Evolutionary conservation across 2,888 invertebrate species (phyloP).

Genomic region (Polymixis flavicincta): DNA sequence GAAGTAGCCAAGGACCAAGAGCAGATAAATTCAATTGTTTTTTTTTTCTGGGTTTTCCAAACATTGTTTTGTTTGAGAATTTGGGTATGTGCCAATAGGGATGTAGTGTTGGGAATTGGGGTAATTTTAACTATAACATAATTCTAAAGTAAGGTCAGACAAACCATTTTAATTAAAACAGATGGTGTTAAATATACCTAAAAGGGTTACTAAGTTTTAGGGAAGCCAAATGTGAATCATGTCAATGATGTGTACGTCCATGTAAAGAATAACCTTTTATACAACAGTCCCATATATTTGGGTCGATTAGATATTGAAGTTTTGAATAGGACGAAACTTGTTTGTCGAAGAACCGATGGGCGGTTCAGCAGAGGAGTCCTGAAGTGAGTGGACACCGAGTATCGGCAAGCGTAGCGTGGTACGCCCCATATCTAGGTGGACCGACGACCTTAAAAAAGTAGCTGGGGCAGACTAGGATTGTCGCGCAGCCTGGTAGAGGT

Average conservation of each 20-base stretch:
- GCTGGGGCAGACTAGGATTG: too few relatives aligned
- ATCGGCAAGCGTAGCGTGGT: too few relatives aligned
- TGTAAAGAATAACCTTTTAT: not conserved
- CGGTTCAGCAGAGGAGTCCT: too few relatives aligned
- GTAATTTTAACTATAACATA: constrained; percentile 35
- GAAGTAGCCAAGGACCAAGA: not conserved
- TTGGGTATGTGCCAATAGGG: constrained; percentile 33
- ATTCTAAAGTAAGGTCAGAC: constrained; percentile 7
- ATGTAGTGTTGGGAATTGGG: constrained; percentile 14
- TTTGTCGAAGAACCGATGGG: too few relatives aligned
- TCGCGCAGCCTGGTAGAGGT: too few relatives aligned
- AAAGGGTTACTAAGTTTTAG: constrained; percentile 2
- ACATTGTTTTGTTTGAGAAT: not conserved
- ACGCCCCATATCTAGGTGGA: too few relatives aligned
- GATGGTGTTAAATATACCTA: not conserved
- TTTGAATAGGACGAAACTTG: not conserved
- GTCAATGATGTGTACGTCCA: not conserved
- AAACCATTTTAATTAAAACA: constrained; percentile 20
- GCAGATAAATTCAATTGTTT: not conserved
- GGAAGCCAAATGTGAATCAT: not conserved
- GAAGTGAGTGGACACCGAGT: too few relatives aligned
- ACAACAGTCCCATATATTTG: not conserved
- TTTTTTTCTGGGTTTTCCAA: not conserved
- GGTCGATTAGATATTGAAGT: not conserved
- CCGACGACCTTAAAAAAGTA: too few relatives aligned